Base-by-base conservation (phyloP, 2,888 invertebrate species). In the Drosophila testacea region DNA sequence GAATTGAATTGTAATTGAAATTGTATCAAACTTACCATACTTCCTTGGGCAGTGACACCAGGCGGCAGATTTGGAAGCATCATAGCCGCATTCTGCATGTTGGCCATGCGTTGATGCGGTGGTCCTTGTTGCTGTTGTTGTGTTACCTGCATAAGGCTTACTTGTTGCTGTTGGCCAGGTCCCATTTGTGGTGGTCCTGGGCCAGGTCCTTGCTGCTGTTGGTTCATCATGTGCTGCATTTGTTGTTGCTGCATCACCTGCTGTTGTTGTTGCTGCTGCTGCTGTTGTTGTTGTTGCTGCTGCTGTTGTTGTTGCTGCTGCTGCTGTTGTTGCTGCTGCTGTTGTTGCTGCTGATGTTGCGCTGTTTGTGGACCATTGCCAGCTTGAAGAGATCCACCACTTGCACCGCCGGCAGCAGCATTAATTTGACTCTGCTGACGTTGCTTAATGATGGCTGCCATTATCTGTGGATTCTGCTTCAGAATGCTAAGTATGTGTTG, bases 381-480 rank as follows among this genome's bases (percentile, higher is more conserved):
- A 0, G 81, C 73, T 62, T 91, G 81, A 32, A 82, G 59, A 4
- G 83, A 81, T 9, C 83, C 87, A 4, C 86, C 79, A 10, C 82
- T 62, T 42, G 77, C 82, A 22, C 82, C 87, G 13, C 88, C 83
- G 4, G 79, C 81, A 28, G 82, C 88, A 27, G 91, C 86, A 75
- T 92, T 92, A 5, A 85, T 83, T 84, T 92, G 91, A 77, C 90
- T 91, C 74, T 92, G 95, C 93, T 96, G 95, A 91, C 97, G 94
- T 92, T 97, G 97, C 90, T 98, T 97, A 79, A 98, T 96, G 91
- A 98, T 98, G 60, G 98, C 97, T 62, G 98, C 97, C 97, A 98
- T 98, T 50, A 99, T 94, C 86, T 97, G 97, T 42, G 98, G 98
- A 93, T 98, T 98, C 77, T 96, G 96, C 93, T 98, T 98, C 75